A percentile compares a stretch with the other conserved stretches of the same genome.
phyloP scores from a whole-genome alignment of 1,140 invertebrate genomes.

The Temnothorax nylanderi region DNA sequence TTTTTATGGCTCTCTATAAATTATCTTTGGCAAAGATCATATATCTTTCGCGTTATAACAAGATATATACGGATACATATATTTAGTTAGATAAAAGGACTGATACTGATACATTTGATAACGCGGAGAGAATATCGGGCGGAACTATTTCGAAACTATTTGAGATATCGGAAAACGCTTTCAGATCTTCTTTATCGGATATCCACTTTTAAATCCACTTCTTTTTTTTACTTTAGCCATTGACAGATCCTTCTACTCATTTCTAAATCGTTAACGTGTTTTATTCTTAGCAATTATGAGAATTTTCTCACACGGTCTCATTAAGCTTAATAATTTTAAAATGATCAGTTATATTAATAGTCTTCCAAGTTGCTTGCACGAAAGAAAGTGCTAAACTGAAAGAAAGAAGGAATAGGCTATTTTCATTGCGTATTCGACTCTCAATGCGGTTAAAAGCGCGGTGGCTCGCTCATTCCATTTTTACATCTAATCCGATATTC shows the following conservation, averaged over 20 bases:
- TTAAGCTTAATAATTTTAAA: constrained; percentile 51
- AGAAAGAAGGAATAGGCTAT: not conserved
- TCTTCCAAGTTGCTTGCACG: not conserved
- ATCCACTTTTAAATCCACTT: constrained; percentile 3
- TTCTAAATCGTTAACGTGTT: constrained; percentile 39
- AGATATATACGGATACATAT: constrained; percentile 7
- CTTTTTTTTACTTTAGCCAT: not conserved
- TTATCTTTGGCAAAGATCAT: not conserved
- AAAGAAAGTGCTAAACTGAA: not conserved
- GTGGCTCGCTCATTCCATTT: not conserved
- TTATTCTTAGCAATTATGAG: constrained; percentile 17
- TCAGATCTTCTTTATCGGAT: constrained; percentile 26
- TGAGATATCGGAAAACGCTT: constrained; percentile 33
- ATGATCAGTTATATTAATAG: not conserved
- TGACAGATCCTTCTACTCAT: constrained; percentile 8
- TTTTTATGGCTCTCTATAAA: not conserved
- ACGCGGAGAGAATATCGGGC: constrained; percentile 1
- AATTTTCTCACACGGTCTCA: constrained; percentile 13
- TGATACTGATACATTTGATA: constrained; percentile 1
- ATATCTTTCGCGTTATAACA: not conserved
- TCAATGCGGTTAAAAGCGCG: not conserved
- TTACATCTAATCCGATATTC: constrained; percentile 33
- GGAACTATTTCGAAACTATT: constrained; percentile 46
- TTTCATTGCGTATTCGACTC: constrained; percentile 4
- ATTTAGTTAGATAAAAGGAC: constrained; percentile 24